Evolutionary conservation across 2,797 vertebrate species (phyloP).

Genomic region (Acrocephalus scirpaceus): DNA sequence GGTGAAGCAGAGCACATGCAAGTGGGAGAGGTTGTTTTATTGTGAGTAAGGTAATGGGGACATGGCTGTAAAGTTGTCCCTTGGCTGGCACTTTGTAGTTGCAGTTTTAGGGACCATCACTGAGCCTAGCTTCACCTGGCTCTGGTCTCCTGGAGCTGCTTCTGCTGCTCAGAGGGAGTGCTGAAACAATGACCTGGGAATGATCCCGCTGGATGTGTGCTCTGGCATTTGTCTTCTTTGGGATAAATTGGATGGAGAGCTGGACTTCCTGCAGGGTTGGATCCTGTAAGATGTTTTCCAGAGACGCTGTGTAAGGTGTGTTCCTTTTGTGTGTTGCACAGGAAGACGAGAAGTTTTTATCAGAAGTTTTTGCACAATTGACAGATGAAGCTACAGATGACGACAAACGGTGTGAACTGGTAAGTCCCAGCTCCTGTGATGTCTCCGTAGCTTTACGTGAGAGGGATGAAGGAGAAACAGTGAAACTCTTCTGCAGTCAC

Average conservation of each 20-base stretch:
- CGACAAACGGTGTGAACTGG: constrained; percentile 94
- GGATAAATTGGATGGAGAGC: background rate
- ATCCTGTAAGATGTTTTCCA: background rate
- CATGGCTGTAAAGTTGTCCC: background rate
- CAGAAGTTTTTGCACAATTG: constrained; percentile 98
- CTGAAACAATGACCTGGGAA: background rate
- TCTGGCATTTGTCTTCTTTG: background rate
- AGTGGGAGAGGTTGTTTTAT: background rate
- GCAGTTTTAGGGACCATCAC: background rate
- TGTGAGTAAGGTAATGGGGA: background rate
- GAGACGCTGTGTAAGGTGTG: background rate
- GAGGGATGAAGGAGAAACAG: background rate
- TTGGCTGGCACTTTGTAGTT: background rate
- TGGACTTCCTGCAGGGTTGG: background rate
- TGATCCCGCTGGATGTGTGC: background rate
- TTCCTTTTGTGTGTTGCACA: constrained; percentile 71
- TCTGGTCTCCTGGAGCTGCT: background rate
- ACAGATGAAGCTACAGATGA: constrained; percentile 97
- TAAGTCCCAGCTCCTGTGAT: constrained; percentile 65
- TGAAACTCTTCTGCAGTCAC: background rate
- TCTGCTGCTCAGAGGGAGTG: background rate
- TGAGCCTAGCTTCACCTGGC: background rate
- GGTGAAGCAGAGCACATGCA: background rate
- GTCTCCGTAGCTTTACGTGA: background rate
- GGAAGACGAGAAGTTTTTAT: constrained; percentile 98